phyloP scores from a whole-genome alignment of 2,113 vertebrate genomes.

The Varanus salvator region DNA sequence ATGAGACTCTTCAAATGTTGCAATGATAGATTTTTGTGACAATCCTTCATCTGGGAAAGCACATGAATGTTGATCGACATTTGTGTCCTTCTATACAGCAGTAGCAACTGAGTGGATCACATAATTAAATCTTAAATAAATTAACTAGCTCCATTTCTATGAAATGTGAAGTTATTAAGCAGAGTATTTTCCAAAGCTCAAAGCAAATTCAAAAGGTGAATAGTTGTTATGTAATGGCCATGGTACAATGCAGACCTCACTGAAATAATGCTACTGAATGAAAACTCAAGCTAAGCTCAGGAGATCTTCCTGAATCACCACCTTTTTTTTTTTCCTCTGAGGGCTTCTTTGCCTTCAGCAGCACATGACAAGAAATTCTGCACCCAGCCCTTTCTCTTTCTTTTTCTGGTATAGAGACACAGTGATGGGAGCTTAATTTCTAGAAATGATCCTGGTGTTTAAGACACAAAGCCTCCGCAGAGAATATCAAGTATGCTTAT shows the following conservation, averaged over 20 bases:
- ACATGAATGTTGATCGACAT: constrained; percentile 38
- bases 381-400: neutral
- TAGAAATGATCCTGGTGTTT: neutral
- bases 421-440: neutral
- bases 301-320: neutral
- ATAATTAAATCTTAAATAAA: neutral
- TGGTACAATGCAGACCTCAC: neutral
- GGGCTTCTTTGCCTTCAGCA: neutral
- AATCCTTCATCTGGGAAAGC: neutral
- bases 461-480: neutral
- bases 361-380: neutral
- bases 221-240: neutral
- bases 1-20: constrained; percentile 16
- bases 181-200: neutral
- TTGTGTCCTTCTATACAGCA: constrained; percentile 6
- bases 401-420: neutral
- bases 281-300: neutral
- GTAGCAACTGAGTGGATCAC: neutral
- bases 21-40: constrained; percentile 21
- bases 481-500: neutral
- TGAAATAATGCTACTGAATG: neutral
- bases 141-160: neutral
- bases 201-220: neutral
- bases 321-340: neutral
- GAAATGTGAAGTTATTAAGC: neutral